Evolutionary conservation across 2,113 vertebrate species (phyloP).

Genomic region (Gavia stellata): DNA sequence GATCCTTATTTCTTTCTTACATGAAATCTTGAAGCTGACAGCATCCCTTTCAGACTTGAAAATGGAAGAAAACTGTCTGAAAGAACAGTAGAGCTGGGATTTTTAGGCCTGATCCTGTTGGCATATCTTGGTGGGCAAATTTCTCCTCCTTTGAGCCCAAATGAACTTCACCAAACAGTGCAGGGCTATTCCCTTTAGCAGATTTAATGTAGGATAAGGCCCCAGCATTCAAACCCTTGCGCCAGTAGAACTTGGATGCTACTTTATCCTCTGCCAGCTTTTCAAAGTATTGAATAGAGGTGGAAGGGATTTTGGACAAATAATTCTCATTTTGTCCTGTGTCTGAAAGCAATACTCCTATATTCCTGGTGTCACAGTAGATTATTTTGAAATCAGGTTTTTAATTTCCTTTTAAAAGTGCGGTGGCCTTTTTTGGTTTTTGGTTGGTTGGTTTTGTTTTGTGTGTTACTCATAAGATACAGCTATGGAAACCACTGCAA

Average conservation of each 20-base stretch:
- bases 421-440: not conserved
- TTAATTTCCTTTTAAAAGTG: not conserved
- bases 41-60: not conserved
- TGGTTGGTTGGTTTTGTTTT: not conserved
- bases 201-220: not conserved
- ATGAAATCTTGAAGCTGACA: conserved; percentile 21
- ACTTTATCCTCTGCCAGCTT: not conserved
- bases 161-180: not conserved
- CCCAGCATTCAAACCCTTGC: not conserved
- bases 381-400: not conserved
- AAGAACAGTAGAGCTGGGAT: not conserved
- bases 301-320: not conserved
- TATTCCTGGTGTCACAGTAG: not conserved
- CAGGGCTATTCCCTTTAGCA: not conserved
- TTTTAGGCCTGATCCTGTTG: not conserved
- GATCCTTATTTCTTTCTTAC: not conserved
- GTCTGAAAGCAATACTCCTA: not conserved
- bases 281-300: not conserved
- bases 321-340: not conserved
- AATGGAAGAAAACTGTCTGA: not conserved
- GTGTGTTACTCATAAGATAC: not conserved
- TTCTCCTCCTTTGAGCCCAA: not conserved
- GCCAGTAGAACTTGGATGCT: not conserved
- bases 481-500: not conserved
- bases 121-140: not conserved